Evolutionary conservation across 2,888 invertebrate genomes (phyloP).

Genomic region (Papilio protenor): DNA sequence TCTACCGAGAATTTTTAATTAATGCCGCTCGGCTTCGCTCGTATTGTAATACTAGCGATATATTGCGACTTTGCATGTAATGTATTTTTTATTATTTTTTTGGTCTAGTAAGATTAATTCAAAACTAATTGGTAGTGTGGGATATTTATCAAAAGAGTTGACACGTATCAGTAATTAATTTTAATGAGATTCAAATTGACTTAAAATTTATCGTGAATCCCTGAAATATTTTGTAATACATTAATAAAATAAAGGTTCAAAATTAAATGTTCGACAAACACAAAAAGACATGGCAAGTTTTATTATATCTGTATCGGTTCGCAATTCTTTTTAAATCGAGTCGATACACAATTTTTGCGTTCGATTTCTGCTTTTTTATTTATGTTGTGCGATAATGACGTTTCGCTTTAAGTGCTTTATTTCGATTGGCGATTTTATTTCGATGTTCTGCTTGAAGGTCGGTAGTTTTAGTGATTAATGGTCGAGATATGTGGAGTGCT

Average conservation of each 20-base stretch:
- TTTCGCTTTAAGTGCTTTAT: conserved; percentile 85
- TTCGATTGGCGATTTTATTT: conserved; percentile 84
- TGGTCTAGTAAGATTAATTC: conserved; percentile 10
- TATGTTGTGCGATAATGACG: conserved; percentile 84
- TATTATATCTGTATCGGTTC: conserved; percentile 55
- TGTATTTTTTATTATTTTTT: not conserved
- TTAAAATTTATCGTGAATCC: conserved; percentile 7
- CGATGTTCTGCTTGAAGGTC: conserved; percentile 83
- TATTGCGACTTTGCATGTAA: conserved; percentile 24
- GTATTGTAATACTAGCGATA: conserved; percentile 82
- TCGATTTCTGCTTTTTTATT: conserved; percentile 82
- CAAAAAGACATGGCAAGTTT: conserved; percentile 27
- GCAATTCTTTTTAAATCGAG: conserved; percentile 82
- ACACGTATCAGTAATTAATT: conserved; percentile 15
- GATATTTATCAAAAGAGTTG: conserved; percentile 6
- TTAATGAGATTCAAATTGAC: conserved; percentile 14
- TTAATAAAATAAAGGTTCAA: conserved; percentile 30
- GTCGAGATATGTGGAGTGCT: conserved; percentile 82
- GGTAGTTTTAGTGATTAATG: conserved; percentile 84
- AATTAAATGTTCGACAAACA: conserved; percentile 15
- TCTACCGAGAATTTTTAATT: conserved; percentile 85
- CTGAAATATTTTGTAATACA: conserved; percentile 3
- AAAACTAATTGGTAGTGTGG: not conserved
- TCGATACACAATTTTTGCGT: conserved; percentile 84
- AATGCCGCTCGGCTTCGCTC: conserved; percentile 81